Percentiles rank a stretch among this genome's conserved stretches.
phyloP scores from a whole-genome alignment of 2,797 vertebrate genomes.

The Hippocampus kuda region DNA sequence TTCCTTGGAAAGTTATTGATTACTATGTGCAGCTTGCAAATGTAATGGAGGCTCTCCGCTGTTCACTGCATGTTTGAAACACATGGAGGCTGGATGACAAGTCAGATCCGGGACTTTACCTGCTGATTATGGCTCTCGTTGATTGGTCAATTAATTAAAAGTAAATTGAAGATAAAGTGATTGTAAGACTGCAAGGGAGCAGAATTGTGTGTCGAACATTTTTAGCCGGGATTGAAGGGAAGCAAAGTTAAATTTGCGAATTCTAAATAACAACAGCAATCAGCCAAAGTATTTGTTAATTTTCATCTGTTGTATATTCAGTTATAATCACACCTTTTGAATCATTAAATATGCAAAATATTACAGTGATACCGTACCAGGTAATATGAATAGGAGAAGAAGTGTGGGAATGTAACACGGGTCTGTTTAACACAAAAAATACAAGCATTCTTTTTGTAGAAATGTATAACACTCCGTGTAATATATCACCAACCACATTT shows the following conservation, averaged over 20 bases:
- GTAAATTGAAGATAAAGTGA: constrained; percentile 7
- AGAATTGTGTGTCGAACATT: background rate
- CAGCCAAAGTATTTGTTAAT: background rate
- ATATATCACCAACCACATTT: background rate
- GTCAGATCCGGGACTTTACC: constrained; percentile 17
- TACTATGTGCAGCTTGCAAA: constrained; percentile 17
- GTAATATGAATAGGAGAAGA: constrained; percentile 71
- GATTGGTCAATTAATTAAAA: constrained; percentile 20
- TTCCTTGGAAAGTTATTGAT: constrained; percentile 17
- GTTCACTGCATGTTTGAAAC: constrained; percentile 9
- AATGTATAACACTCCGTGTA: background rate
- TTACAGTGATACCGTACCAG: constrained; percentile 56
- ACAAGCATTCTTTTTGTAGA: constrained; percentile 6
- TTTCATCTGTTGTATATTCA: constrained; percentile 17
- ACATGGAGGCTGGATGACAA: background rate
- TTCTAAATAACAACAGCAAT: too few relatives aligned
- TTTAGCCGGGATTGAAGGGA: background rate
- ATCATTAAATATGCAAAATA: background rate
- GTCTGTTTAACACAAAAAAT: constrained; percentile 59
- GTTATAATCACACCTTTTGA: constrained; percentile 8
- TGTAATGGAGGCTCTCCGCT: constrained; percentile 13
- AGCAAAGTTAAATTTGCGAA: background rate
- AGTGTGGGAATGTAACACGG: constrained; percentile 56
- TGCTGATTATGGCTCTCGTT: background rate
- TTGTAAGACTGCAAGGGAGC: constrained; percentile 6